Evolutionary conservation across 2,888 invertebrate species (phyloP).

Genomic region (Oscheius sp.): DNA sequence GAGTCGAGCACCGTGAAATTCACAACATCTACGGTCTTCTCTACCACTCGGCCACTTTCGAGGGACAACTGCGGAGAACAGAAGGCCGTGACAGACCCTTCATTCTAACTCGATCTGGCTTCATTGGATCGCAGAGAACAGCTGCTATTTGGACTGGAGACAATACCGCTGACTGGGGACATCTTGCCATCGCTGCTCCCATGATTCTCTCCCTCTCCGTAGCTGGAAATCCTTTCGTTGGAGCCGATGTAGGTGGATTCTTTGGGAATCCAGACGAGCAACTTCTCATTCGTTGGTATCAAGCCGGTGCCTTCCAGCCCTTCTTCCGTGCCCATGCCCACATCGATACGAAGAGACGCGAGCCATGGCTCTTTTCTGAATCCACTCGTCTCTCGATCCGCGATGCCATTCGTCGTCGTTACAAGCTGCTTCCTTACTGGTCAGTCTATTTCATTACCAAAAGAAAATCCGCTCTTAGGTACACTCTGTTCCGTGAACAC

Average conservation of each 20-base stretch:
- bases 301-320: slow-evolving; percentile 68
- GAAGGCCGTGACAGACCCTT: slow-evolving; percentile 86
- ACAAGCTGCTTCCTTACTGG: slow-evolving; percentile 89
- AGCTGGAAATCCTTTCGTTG: slow-evolving; percentile 87
- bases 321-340: slow-evolving; percentile 88
- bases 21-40: slow-evolving; percentile 66
- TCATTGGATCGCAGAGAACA: slow-evolving; percentile 89
- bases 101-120: slow-evolving; percentile 86
- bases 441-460: neutral
- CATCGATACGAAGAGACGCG: slow-evolving; percentile 93
- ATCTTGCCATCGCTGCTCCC: slow-evolving; percentile 86
- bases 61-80: slow-evolving; percentile 79
- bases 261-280: slow-evolving; percentile 94
- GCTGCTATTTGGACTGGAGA: slow-evolving; percentile 97
- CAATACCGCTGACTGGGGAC: slow-evolving; percentile 93
- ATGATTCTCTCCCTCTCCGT: slow-evolving; percentile 91
- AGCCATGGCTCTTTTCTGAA: slow-evolving; percentile 91
- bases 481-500: slow-evolving; percentile 91
- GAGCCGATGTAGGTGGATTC: slow-evolving; percentile 98
- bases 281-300: slow-evolving; percentile 91
- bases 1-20: slow-evolving; percentile 87
- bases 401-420: slow-evolving; percentile 81
- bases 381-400: slow-evolving; percentile 78
- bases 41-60: slow-evolving; percentile 76
- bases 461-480: slow-evolving; percentile 72